Evolutionary conservation across 1,140 invertebrate species (phyloP).

Genomic region (Lutraria rhynchaena): DNA sequence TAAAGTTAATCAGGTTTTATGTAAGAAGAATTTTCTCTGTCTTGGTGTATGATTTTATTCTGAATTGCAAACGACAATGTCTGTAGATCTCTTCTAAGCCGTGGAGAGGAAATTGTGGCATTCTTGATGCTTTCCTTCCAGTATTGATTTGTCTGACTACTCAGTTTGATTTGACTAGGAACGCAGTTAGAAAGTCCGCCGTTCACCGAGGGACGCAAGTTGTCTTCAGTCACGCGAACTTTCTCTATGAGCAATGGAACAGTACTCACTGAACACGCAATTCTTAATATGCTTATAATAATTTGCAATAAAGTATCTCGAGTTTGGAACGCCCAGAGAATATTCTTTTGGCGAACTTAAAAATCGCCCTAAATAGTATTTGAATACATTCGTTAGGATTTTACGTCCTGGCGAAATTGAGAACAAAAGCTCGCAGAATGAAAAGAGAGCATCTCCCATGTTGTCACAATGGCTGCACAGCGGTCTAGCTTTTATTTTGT

Average conservation of each 20-base stretch:
- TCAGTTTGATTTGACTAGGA: slow-evolving; percentile 25
- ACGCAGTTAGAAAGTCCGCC: slow-evolving; percentile 35
- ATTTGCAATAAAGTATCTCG: slow-evolving; percentile 70
- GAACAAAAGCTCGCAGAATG: neutral
- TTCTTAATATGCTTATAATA: slow-evolving; percentile 73
- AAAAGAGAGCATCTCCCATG: neutral
- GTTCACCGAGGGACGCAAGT: slow-evolving; percentile 22
- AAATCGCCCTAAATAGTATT: slow-evolving; percentile 64
- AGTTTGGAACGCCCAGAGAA: slow-evolving; percentile 52
- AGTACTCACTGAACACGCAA: slow-evolving; percentile 60
- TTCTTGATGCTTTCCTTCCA: slow-evolving; percentile 7
- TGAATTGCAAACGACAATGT: too few species aligned
- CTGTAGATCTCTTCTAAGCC: too few species aligned
- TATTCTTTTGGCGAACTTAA: slow-evolving; percentile 59
- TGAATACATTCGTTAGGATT: slow-evolving; percentile 68
- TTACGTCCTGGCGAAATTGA: slow-evolving; percentile 30
- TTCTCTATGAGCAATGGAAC: slow-evolving; percentile 29
- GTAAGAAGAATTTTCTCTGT: too few species aligned
- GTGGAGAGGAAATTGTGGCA: slow-evolving; percentile 1
- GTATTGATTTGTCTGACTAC: slow-evolving; percentile 33
- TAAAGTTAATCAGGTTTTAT: too few species aligned
- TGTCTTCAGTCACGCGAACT: slow-evolving; percentile 30
- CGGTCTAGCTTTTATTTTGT: slow-evolving; percentile 21
- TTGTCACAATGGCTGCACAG: slow-evolving; percentile 21
- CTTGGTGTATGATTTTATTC: too few species aligned